Evolutionary conservation across 2,888 invertebrate genomes (phyloP).

Genomic region (Drosophila mulleri): DNA sequence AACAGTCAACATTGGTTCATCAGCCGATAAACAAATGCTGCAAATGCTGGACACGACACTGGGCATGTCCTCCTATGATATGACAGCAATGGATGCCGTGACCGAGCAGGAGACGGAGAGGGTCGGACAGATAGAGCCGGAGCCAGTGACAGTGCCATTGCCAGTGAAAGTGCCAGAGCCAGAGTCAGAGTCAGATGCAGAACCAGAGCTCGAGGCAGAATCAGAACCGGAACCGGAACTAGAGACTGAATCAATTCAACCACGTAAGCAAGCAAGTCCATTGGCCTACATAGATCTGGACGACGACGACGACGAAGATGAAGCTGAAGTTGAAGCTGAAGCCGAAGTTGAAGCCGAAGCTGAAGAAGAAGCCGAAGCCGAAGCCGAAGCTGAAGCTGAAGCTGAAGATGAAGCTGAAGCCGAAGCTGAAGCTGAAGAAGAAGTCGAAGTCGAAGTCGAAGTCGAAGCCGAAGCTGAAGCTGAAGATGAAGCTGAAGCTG

Average conservation of each 20-base stretch:
- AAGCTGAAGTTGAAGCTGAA: no score
- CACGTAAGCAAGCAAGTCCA: neutral
- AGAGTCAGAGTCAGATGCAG: neutral
- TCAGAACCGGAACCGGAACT: no score
- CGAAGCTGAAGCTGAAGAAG: no score
- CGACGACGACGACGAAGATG: neutral
- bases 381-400: no score
- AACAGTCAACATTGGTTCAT: neutral
- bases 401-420: neutral
- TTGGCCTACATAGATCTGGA: conserved; percentile 2
- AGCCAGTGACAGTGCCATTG: no score
- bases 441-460: no score
- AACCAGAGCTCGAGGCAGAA: neutral
- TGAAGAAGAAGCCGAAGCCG: no score
- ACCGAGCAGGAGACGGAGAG: neutral
- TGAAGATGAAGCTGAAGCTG: no score
- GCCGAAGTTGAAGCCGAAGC: no score
- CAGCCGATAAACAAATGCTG: neutral
- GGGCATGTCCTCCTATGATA: conserved; percentile 81
- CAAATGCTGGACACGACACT: conserved; percentile 78
- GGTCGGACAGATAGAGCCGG: neutral
- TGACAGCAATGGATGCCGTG: conserved; percentile 45
- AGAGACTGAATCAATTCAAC: neutral
- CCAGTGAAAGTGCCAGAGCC: no score
- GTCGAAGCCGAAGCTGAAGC: no score